Base-by-base conservation (phyloP, 2,113 vertebrate genomes). In the Danionella cerebrum region DNA sequence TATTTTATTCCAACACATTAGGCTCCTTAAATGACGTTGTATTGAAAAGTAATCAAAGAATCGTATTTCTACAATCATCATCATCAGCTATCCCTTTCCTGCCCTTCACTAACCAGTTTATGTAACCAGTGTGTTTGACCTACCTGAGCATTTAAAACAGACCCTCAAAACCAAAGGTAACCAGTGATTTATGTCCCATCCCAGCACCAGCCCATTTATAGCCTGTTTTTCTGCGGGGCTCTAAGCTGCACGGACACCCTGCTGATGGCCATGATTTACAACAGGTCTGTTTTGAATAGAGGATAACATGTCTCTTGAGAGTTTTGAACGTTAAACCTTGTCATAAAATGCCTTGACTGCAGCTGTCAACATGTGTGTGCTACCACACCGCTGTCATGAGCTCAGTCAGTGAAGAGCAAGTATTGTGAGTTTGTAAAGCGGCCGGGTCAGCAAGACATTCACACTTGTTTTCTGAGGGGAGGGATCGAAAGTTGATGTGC, bases 361-460 rank as follows among this genome's bases (percentile, higher is more conserved):
- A 59, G 29, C n/a, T n/a, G n/a, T n/a, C n/a, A n/a, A n/a, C n/a
- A n/a, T n/a, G n/a, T n/a, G n/a, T n/a, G 8, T n/a, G 35, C 13
- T 45, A 10, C 10, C 55, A 59, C 6, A 5, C 24, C 10, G 14
- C 53, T 33, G 53, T 16, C 21, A 39, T 44, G 44, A 21, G 14
- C 31, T 25, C 60, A 12, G 62, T 74, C n/a, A n/a, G n/a, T 18
- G 33, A 8, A 3, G 14, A 60, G 65, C 82, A 71, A 73, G 54
- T 66, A 65, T 21, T 25, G 27, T 68, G 48, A 35, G 36, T 21
- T 62, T 72, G 62, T 62, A 38, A 52, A 67, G 16, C 39, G 57
- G 74, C 72, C 73, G n/a, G n/a, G n/a, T n/a, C 62, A 64, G 59
- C 55, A 64, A 83, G 36, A 59, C 38, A 27, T 59, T 18, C 69